Evolutionary conservation across 2,113 vertebrate species (phyloP).

Genomic region (Tyrannus savana): DNA sequence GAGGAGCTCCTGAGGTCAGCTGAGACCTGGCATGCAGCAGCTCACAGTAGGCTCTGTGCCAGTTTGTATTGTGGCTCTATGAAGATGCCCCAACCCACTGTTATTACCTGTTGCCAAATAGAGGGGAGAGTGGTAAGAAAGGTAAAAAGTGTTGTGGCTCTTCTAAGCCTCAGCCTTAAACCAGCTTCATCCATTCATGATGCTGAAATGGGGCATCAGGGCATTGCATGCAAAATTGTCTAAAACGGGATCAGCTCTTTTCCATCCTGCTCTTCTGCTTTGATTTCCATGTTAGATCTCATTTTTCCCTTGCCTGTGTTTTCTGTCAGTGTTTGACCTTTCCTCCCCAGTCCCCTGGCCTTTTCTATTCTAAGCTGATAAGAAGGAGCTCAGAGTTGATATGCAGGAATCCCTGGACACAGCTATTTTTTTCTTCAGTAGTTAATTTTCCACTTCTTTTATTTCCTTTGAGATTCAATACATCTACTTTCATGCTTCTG

Average conservation of each 20-base stretch:
- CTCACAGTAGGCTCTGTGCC: not conserved
- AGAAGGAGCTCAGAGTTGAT: constrained; percentile 48
- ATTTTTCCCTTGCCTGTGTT: constrained; percentile 36
- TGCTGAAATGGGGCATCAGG: not conserved
- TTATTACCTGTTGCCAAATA: not conserved
- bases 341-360: constrained; percentile 7
- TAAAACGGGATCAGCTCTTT: not conserved
- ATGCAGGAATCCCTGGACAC: constrained; percentile 56
- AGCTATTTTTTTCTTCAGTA: constrained; percentile 70
- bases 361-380: constrained; percentile 51
- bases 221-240: not conserved
- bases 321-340: constrained; percentile 46
- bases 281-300: constrained; percentile 45
- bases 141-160: not conserved
- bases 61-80: not conserved
- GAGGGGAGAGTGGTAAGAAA: not conserved
- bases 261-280: not conserved
- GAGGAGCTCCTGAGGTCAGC: not conserved
- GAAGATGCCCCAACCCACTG: not conserved
- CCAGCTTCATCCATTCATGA: not conserved
- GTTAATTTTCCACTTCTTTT: constrained; percentile 82
- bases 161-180: not conserved
- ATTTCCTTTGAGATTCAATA: constrained; percentile 78
- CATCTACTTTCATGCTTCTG: constrained; percentile 73
- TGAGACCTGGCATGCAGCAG: not conserved